phyloP scores from a whole-genome alignment of 2,113 vertebrate genomes.

The Burhinus bistriatus region DNA sequence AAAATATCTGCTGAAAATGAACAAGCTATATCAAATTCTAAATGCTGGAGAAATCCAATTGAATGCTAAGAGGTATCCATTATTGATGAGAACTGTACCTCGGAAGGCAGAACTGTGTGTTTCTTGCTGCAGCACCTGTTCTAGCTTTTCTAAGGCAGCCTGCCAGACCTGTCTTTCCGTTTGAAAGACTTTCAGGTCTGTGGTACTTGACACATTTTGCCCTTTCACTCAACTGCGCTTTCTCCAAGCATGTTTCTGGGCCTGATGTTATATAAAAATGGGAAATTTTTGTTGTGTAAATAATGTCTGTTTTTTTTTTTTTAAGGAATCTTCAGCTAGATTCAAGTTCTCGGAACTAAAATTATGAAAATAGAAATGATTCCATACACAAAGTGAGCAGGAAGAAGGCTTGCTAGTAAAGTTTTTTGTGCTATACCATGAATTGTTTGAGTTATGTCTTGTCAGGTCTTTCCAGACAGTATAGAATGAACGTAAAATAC shows the following conservation, averaged over 20 bases:
- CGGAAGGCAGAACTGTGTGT: not conserved
- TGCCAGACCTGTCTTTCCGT: not conserved
- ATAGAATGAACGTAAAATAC: not conserved
- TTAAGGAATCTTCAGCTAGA: not conserved
- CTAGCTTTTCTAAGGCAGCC: not conserved
- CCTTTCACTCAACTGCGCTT: not conserved
- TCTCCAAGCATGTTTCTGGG: not conserved
- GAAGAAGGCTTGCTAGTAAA: not conserved
- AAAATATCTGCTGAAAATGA: conserved; percentile 20
- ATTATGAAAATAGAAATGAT: not conserved
- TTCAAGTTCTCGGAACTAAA: not conserved
- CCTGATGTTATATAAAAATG: not conserved
- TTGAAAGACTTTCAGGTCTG: not conserved
- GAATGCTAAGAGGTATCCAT: not conserved
- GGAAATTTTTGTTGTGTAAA: not conserved
- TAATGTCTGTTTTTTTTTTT: not conserved
- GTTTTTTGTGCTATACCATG: accelerated
- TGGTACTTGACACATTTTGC: not conserved
- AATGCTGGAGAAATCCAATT: not conserved
- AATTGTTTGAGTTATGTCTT: not conserved
- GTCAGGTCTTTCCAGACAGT: not conserved
- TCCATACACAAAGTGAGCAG: not conserved
- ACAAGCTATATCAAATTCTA: not conserved
- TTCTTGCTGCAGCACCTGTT: not conserved
- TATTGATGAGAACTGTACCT: not conserved